These are phyloP conservation scores for Luehdorfia chinensis DNA, from an alignment of 1,140 invertebrate species.

Conservation along the genomic window DNA sequence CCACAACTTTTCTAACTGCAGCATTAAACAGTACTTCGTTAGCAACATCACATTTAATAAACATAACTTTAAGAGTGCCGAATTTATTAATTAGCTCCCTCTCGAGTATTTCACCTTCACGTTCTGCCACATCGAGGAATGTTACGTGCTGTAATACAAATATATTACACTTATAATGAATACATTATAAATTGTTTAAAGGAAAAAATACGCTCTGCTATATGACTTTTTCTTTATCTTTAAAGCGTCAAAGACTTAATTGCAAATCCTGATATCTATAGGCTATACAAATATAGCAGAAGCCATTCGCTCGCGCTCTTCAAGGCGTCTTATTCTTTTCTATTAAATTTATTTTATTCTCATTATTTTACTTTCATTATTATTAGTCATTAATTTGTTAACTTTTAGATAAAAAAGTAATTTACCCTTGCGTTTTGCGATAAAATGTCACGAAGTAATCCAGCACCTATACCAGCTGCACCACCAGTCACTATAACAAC, in stretches of 20 bases:
- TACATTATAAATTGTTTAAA: too few relatives aligned
- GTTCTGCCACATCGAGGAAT: constrained; percentile 54
- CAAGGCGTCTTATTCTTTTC: too few relatives aligned
- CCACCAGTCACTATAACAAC: constrained; percentile 62
- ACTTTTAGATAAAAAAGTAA: too few relatives aligned
- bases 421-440: constrained; percentile 54
- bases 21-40: constrained; percentile 79
- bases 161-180: too few relatives aligned
- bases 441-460: constrained; percentile 40
- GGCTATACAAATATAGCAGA: too few relatives aligned
- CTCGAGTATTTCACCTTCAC: constrained; percentile 51
- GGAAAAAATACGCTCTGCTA: constrained; percentile 19
- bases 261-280: too few relatives aligned
- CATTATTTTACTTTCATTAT: too few relatives aligned
- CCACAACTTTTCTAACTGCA: constrained; percentile 79
- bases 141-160: constrained; percentile 53
- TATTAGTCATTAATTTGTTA: too few relatives aligned
- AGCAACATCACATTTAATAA: constrained; percentile 81
- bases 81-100: constrained; percentile 51
- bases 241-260: too few relatives aligned
- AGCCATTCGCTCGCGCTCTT: too few relatives aligned
- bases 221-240: too few relatives aligned
- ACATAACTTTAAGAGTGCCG: constrained; percentile 59
- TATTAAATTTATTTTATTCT: too few relatives aligned
- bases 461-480: constrained; percentile 54